These are phyloP conservation scores for Acrossocheilus wenchowensis DNA, from an alignment of 2,797 vertebrate genomes.

Conservation along the genomic window DNA sequence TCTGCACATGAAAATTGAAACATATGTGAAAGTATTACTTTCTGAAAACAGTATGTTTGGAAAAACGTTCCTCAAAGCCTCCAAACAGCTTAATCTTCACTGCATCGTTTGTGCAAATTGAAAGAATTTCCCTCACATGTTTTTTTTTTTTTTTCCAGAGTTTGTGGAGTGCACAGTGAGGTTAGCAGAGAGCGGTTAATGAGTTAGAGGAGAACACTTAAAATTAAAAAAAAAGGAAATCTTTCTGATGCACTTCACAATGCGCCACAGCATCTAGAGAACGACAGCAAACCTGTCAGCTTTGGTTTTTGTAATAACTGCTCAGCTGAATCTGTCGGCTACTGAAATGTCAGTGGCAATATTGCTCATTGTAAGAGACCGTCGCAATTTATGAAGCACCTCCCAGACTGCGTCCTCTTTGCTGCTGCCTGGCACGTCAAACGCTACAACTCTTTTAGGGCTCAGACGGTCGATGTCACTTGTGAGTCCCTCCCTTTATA, in stretches of 20 bases:
- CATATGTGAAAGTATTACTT: conserved; percentile 39
- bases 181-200: conserved; percentile 42
- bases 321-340: conserved; percentile 65
- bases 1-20: conserved; percentile 65
- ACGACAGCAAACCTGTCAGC: conserved; percentile 72
- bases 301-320: conserved; percentile 70
- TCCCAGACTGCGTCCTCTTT: conserved; percentile 3
- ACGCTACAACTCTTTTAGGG: conserved; percentile 13
- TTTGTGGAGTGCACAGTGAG: neutral
- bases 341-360: conserved; percentile 70
- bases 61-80: conserved; percentile 29
- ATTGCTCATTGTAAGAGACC: conserved; percentile 65
- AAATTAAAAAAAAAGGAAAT: conserved; percentile 36
- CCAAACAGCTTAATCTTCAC: conserved; percentile 28
- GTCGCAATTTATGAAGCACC: conserved; percentile 48
- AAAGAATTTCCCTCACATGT: neutral
- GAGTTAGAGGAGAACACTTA: conserved; percentile 35
- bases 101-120: conserved; percentile 16
- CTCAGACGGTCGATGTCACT: neutral
- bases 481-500: neutral
- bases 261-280: conserved; percentile 49
- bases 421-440: conserved; percentile 18
- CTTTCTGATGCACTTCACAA: conserved; percentile 60
- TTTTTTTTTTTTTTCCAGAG: neutral
- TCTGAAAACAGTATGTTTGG: conserved; percentile 16